Conservation (phyloP, 2,888 invertebrate species). For the Drosophila buzzatii region DNA sequence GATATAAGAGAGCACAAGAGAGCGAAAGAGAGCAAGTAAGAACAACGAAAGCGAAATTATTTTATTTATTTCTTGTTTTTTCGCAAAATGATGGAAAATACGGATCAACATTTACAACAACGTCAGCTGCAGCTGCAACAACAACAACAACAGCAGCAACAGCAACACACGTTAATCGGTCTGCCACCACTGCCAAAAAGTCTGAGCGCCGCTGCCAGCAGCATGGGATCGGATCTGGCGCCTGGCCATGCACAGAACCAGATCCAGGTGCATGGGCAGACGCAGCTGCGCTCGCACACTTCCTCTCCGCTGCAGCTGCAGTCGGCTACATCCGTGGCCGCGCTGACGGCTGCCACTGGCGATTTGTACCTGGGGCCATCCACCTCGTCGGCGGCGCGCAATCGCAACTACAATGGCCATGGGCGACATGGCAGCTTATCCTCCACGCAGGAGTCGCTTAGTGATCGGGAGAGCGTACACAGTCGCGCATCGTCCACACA, state of each 20-base stretch:
- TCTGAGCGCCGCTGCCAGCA: slow-evolving; percentile 89
- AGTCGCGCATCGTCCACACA: slow-evolving; percentile 83
- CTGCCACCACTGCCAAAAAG: slow-evolving; percentile 95
- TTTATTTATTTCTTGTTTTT: not conserved
- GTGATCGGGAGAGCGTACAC: slow-evolving; percentile 83
- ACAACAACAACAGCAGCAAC: slow-evolving; percentile 51
- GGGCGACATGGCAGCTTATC: slow-evolving; percentile 83
- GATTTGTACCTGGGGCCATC: slow-evolving; percentile 80
- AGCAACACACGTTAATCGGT: slow-evolving; percentile 85
- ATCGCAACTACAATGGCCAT: slow-evolving; percentile 70
- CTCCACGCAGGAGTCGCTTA: slow-evolving; percentile 83
- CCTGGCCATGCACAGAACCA: slow-evolving; percentile 21
- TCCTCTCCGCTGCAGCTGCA: slow-evolving; percentile 65
- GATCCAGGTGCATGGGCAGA: slow-evolving; percentile 8
- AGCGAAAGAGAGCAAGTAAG: slow-evolving; percentile 6
- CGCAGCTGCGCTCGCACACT: slow-evolving; percentile 59
- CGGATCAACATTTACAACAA: slow-evolving; percentile 61
- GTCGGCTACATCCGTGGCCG: slow-evolving; percentile 51
- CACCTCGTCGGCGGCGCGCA: slow-evolving; percentile 77
- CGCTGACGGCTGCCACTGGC: slow-evolving; percentile 60
- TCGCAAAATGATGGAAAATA: slow-evolving; percentile 68
- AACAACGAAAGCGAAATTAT: slow-evolving; percentile 5
- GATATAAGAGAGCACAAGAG: slow-evolving; percentile 17
- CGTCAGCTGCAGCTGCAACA: slow-evolving; percentile 10
- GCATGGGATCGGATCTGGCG: slow-evolving; percentile 21